phyloP scores from a whole-genome alignment of 2,888 invertebrate species.

The Alsophila aescularia region DNA sequence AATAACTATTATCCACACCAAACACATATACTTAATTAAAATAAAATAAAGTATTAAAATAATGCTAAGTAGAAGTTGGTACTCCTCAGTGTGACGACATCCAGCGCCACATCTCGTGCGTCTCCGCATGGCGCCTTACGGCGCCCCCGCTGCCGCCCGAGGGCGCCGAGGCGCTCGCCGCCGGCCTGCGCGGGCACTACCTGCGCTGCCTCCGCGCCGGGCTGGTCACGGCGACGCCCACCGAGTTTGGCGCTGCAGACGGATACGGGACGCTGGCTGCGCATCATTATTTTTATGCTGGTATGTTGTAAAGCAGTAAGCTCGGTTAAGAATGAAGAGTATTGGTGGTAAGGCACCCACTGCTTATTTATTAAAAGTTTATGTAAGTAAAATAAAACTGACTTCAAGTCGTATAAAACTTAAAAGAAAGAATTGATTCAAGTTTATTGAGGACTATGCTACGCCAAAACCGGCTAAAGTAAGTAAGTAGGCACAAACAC shows the following conservation, averaged over 20 bases:
- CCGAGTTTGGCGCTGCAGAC: constrained; percentile 91
- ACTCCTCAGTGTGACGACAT: constrained; percentile 87
- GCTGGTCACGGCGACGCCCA: constrained; percentile 79
- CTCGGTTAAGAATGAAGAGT: too few species aligned
- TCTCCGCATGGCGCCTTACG: constrained; percentile 90
- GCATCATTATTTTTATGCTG: constrained; percentile 86
- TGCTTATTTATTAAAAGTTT: too few species aligned
- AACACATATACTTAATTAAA: too few species aligned
- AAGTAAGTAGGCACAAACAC: too few species aligned
- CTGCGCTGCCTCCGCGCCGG: constrained; percentile 83
- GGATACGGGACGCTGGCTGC: constrained; percentile 92
- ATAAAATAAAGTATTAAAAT: too few species aligned
- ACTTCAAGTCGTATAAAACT: too few species aligned
- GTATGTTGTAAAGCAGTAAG: constrained; percentile 44
- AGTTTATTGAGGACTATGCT: too few species aligned
- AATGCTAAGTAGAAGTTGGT: background rate
- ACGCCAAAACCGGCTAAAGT: too few species aligned
- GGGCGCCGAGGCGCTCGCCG: constrained; percentile 84
- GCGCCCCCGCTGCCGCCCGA: constrained; percentile 85
- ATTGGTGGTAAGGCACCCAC: too few species aligned
- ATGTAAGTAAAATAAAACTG: too few species aligned
- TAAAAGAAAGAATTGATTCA: too few species aligned
- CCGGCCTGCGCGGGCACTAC: constrained; percentile 87
- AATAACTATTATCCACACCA: too few species aligned
- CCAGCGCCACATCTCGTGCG: constrained; percentile 91